Evolutionary conservation across 2,113 vertebrate genomes (phyloP), one percentile per base, ranked within the genome.

Genomic region (Aplodontia rufa): DNA sequence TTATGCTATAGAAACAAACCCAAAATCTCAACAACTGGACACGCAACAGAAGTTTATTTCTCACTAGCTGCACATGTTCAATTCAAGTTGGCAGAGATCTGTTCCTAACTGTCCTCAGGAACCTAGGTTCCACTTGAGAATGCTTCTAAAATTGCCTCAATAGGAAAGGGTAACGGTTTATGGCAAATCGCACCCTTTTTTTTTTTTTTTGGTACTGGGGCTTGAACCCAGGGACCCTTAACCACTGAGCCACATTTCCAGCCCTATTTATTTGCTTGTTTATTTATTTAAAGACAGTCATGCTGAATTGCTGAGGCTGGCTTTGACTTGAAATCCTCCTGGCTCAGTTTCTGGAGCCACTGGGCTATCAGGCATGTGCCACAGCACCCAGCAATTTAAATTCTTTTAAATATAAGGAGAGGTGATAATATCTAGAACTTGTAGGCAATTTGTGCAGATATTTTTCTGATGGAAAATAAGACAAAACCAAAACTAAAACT

Each of bases 401-500:
- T 35, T 83, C 13, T 78, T 76, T 83, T 58, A 92, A 95, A 45
- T 64, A 64, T 60, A 82, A 93, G n/a, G 22, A 81, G 17, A 76
- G 9, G 5, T 35, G 30, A 42, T 84, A 88, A 32, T 55, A 93
- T 24, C 60, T 91, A 84, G 20, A 91, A 78, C 20, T 71, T 28
- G 64, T 53, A 76, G 37, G 60, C 45, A 94, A 76, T 76, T 53
- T n/a, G 81, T 12, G 12, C 12, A 40, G 84, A 35, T 51, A 30
- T 30, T 69, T 83, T 96, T 72, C 87, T 88, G 42, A 88, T 12
- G n/a, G 20, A 87, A 88, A 95, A 14, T 68, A 90, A 53, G 37
- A 62, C 55, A 90, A 94, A 79, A 60, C 1, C 35, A 79, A 95
- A 93, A 82, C 13, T 40, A 64, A 93, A 94, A 78, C 32, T 78